Percentiles rank a stretch among this genome's conserved stretches.
phyloP scores from a whole-genome alignment of 2,888 invertebrate genomes.

The Lochmaea capreae region DNA sequence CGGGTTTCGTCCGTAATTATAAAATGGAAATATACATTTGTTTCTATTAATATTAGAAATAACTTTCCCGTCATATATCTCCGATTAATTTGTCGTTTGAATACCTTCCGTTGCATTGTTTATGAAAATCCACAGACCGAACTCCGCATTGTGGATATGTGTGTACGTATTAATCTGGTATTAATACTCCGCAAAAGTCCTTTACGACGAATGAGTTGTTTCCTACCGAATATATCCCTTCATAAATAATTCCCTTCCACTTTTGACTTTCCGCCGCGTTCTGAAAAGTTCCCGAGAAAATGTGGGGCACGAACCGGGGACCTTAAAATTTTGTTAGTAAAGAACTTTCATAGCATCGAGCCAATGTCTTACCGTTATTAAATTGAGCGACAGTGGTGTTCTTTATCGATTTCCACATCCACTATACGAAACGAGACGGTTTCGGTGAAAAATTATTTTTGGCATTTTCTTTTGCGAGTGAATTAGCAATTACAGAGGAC shows the following conservation, averaged over 20 bases:
- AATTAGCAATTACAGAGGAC: background rate
- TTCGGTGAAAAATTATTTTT: background rate
- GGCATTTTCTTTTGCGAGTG: background rate
- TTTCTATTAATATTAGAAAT: conserved; percentile 3
- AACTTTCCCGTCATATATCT: conserved; percentile 9
- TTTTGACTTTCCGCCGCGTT: conserved; percentile 5
- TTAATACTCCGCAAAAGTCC: conserved; percentile 12
- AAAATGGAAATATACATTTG: conserved; percentile 11
- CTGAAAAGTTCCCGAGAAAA: background rate
- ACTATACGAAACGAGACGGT: background rate
- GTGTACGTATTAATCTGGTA: conserved; percentile 9
- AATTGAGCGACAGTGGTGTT: conserved; percentile 16
- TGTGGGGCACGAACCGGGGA: conserved; percentile 16
- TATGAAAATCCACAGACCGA: conserved; percentile 17
- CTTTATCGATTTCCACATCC: conserved; percentile 3
- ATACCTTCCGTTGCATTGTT: conserved; percentile 11
- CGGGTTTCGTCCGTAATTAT: background rate
- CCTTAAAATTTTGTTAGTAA: conserved; percentile 21
- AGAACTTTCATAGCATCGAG: conserved; percentile 16
- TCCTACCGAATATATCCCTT: conserved; percentile 20
- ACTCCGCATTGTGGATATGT: background rate
- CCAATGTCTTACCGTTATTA: conserved; percentile 16
- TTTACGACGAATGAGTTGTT: conserved; percentile 7
- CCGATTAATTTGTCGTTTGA: conserved; percentile 16
- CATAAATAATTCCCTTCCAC: conserved; percentile 28